Evolutionary conservation across 2,888 invertebrate species (phyloP).

Genomic region (Callimorpha dominula): DNA sequence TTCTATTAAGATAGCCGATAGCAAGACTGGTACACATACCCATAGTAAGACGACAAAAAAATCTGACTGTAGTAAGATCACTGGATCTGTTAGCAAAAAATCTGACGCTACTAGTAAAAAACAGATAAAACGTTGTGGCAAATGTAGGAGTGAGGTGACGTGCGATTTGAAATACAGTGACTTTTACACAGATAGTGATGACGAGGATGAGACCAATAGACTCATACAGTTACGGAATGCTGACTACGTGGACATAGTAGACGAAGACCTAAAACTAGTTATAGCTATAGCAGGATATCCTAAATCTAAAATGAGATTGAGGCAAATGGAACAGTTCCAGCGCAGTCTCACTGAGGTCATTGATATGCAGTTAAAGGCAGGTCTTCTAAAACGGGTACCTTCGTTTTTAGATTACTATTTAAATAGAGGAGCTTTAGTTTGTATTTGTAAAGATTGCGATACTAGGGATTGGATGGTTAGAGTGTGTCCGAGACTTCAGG

Average conservation of each 20-base stretch:
- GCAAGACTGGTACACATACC: conserved; percentile 56
- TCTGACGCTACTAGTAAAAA: conserved; percentile 66
- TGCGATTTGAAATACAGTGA: conserved; percentile 70
- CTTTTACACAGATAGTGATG: conserved; percentile 70
- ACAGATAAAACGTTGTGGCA: conserved; percentile 49
- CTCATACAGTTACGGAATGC: conserved; percentile 71
- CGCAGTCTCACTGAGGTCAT: conserved; percentile 70
- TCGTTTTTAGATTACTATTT: conserved; percentile 77
- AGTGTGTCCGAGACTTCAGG: conserved; percentile 75
- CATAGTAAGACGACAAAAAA: conserved; percentile 57
- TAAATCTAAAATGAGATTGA: conserved; percentile 73
- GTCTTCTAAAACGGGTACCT: conserved; percentile 69
- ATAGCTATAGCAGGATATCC: conserved; percentile 77
- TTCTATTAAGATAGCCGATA: conserved; percentile 53
- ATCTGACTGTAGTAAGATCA: conserved; percentile 61
- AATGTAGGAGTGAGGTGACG: conserved; percentile 61
- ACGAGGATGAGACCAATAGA: conserved; percentile 75
- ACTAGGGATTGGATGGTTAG: conserved; percentile 79
- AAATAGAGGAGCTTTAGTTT: conserved; percentile 77
- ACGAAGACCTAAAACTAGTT: conserved; percentile 72
- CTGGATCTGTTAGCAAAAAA: conserved; percentile 55
- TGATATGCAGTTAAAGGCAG: conserved; percentile 76
- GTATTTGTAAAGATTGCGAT: conserved; percentile 74
- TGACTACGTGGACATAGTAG: conserved; percentile 77
- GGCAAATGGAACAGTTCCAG: conserved; percentile 75